Conservation (phyloP, 2,113 vertebrate species). For the Girardinichthys multiradiatus region DNA sequence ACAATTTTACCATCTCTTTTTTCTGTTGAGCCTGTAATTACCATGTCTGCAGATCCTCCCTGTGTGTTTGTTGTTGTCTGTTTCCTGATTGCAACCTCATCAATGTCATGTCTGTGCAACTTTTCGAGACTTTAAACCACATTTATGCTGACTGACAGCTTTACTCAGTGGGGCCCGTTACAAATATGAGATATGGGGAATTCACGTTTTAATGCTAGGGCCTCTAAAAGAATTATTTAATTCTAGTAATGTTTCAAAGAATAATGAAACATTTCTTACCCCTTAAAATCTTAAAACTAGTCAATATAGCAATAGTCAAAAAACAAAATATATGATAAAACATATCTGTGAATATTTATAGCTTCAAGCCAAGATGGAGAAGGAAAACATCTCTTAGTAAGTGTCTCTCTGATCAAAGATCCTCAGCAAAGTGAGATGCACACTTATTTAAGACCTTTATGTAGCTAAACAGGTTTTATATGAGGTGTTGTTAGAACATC, state of each 20-base stretch:
- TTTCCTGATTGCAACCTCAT: constrained; percentile 39
- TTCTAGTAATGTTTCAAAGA: too few relatives aligned
- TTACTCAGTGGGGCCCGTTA: constrained; percentile 35
- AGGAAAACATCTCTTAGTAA: background rate
- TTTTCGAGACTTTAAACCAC: constrained; percentile 12
- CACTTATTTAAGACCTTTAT: background rate
- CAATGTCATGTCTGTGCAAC: constrained; percentile 34
- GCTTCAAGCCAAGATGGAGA: too few relatives aligned
- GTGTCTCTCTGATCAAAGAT: background rate
- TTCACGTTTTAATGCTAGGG: constrained; percentile 21
- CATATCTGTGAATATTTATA: too few relatives aligned
- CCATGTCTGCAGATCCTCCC: constrained; percentile 60
- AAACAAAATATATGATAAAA: too few relatives aligned
- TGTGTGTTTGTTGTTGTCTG: constrained; percentile 63
- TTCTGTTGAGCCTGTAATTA: constrained; percentile 69
- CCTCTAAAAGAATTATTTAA: background rate
- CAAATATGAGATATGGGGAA: constrained; percentile 19
- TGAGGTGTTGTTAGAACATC: background rate
- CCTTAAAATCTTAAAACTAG: too few relatives aligned
- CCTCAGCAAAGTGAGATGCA: background rate
- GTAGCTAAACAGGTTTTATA: background rate
- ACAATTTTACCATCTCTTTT: constrained; percentile 49
- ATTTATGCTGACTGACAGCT: constrained; percentile 12
- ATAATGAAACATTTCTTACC: too few relatives aligned
- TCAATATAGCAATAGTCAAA: too few relatives aligned